Conservation (phyloP, 2,888 invertebrate genomes). For the Caenorhabditis panamensis region DNA sequence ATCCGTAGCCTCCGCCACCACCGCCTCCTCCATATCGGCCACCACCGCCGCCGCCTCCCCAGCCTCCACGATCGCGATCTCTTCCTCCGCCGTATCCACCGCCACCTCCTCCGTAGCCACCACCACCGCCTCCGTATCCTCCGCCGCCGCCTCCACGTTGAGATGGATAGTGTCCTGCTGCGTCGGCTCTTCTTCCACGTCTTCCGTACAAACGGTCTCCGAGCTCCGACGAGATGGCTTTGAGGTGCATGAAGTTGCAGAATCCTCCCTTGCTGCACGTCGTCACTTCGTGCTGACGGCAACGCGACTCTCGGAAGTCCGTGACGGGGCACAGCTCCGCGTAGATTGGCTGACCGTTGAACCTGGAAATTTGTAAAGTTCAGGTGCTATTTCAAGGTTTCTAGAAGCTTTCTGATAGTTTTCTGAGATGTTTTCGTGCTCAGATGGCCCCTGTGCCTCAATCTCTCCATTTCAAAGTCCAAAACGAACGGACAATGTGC, state of each 20-base stretch:
- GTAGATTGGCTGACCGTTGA: slow-evolving; percentile 97
- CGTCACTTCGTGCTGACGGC: no score
- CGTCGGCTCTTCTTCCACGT: no score
- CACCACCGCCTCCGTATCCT: slow-evolving; percentile 62
- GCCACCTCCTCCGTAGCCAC: slow-evolving; percentile 46
- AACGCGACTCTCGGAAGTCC: slow-evolving; percentile 98
- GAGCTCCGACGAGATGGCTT: no score
- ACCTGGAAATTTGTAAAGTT: slow-evolving; percentile 67
- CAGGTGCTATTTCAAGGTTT: no score
- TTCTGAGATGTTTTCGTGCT: no score
- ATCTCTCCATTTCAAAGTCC: slow-evolving; percentile 44
- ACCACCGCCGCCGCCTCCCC: slow-evolving; percentile 48
- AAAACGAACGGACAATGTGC: slow-evolving; percentile 30
- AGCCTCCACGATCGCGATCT: slow-evolving; percentile 60
- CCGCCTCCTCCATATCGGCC: slow-evolving; percentile 37
- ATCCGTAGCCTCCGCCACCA: slow-evolving; percentile 26
- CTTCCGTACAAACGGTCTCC: no score
- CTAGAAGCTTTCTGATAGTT: no score
- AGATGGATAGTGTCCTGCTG: no score
- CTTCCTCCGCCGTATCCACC: slow-evolving; percentile 55
- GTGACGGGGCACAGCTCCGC: slow-evolving; percentile 99
- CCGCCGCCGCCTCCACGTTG: slow-evolving; percentile 66
- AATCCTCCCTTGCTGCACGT: no score
- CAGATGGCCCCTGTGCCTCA: slow-evolving; percentile 61
- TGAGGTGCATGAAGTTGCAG: no score